Evolutionary conservation across 2,113 vertebrate genomes (phyloP).

Genomic region (Theropithecus gelada): DNA sequence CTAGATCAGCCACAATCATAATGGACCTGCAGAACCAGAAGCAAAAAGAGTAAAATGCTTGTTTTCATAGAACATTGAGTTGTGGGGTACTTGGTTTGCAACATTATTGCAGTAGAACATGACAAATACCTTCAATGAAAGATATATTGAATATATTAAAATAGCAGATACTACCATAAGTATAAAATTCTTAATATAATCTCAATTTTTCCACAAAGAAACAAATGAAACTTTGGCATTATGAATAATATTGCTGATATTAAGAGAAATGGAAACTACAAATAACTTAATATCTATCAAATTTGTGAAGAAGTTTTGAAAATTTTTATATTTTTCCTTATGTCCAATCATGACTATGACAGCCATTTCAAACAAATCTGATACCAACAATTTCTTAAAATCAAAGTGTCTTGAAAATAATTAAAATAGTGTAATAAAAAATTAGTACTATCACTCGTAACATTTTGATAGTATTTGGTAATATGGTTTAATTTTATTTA

Average conservation of each 20-base stretch:
- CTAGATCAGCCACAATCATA: neutral
- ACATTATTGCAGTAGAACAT: neutral
- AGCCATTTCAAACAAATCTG: neutral
- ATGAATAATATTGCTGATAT: neutral
- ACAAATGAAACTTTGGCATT: neutral
- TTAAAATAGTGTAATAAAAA: neutral
- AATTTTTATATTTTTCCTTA: neutral
- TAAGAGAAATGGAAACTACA: neutral
- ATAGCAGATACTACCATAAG: neutral
- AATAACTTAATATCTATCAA: neutral
- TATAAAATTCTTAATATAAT: neutral
- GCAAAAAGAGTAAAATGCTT: neutral
- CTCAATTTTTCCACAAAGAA: neutral
- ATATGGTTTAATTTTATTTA: neutral
- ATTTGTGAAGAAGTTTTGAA: neutral
- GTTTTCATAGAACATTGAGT: neutral
- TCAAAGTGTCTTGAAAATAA: neutral
- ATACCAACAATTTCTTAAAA: neutral
- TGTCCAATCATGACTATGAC: neutral
- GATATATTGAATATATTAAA: neutral
- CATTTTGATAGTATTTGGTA: neutral
- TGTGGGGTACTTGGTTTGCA: neutral
- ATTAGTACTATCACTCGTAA: neutral
- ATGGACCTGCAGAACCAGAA: neutral
- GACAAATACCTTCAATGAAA: neutral